Evolutionary conservation across 2,888 invertebrate species (phyloP).

Genomic region (Calameuta filiformis): DNA sequence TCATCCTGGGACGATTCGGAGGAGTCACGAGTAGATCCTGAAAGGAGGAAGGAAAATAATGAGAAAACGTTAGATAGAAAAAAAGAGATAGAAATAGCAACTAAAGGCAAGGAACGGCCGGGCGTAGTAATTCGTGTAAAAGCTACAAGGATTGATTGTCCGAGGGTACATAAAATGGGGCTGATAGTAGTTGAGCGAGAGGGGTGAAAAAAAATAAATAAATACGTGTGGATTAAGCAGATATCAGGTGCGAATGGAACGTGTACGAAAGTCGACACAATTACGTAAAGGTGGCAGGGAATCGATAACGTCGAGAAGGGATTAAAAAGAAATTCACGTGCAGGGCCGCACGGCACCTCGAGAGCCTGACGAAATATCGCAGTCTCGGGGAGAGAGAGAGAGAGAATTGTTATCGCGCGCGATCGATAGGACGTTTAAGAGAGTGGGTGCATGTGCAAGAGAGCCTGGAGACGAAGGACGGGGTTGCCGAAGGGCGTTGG

Average conservation of each 20-base stretch:
- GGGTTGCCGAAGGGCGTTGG: conserved; percentile 1
- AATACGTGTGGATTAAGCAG: neutral
- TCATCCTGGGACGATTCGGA: conserved; percentile 30
- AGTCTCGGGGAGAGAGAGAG: conserved; percentile 6
- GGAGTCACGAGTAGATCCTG: conserved; percentile 37
- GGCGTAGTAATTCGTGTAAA: neutral
- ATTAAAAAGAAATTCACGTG: conserved; percentile 13
- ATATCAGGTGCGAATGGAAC: neutral
- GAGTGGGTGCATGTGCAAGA: neutral
- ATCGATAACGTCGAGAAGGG: conserved; percentile 21
- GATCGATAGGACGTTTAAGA: conserved; percentile 23
- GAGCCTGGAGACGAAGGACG: neutral
- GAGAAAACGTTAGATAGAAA: neutral
- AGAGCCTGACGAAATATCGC: conserved; percentile 22
- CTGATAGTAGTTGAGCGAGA: neutral
- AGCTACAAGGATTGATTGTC: neutral
- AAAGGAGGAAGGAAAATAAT: neutral
- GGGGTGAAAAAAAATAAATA: neutral
- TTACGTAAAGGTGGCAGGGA: neutral
- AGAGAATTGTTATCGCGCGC: conserved; percentile 17
- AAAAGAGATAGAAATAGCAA: neutral
- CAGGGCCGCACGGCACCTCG: no score
- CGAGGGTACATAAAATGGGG: neutral
- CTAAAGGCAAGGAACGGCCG: neutral
- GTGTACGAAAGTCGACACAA: neutral